Evolutionary conservation across 2,888 invertebrate species (phyloP).

Genomic region (Scaptomyza reducta): DNA sequence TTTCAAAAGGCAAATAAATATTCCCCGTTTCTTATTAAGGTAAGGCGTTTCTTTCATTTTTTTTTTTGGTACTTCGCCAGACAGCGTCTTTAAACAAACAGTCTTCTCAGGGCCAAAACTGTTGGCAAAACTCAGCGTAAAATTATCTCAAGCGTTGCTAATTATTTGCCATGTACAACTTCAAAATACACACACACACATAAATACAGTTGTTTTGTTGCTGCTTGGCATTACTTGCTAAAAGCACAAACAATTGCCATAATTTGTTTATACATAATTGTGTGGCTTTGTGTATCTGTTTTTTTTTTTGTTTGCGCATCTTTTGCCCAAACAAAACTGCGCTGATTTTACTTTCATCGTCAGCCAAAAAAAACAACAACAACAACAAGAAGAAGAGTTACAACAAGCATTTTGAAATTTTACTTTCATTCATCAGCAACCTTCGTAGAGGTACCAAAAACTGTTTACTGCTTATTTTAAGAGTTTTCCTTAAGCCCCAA

Average conservation of each 20-base stretch:
- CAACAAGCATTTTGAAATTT: slow-evolving; percentile 64
- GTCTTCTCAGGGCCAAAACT: slow-evolving; percentile 61
- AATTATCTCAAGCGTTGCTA: slow-evolving; percentile 77
- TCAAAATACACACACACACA: slow-evolving; percentile 10
- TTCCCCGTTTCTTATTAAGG: slow-evolving; percentile 18
- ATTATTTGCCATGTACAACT: slow-evolving; percentile 68
- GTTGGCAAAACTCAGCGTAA: slow-evolving; percentile 59
- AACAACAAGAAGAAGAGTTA: slow-evolving; percentile 11
- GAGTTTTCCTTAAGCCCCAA: slow-evolving; percentile 15
- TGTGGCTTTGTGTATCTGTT: slow-evolving; percentile 26
- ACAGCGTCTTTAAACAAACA: slow-evolving; percentile 12
- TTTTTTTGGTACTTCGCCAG: background rate
- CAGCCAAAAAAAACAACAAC: slow-evolving; percentile 27
- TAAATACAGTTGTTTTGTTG: slow-evolving; percentile 22
- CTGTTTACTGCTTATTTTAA: slow-evolving; percentile 9
- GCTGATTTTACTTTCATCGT: slow-evolving; percentile 81
- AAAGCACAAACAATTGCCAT: slow-evolving; percentile 55
- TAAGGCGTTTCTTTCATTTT: slow-evolving; percentile 22
- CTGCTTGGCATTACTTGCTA: slow-evolving; percentile 47
- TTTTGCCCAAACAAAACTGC: slow-evolving; percentile 64
- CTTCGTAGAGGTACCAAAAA: slow-evolving; percentile 14
- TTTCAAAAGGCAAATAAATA: slow-evolving; percentile 1
- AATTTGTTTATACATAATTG: slow-evolving; percentile 54
- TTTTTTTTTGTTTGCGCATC: slow-evolving; percentile 50
- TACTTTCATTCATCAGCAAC: slow-evolving; percentile 70